Conservation (phyloP, 2,888 invertebrate species). For the Tiphia femorata region DNA sequence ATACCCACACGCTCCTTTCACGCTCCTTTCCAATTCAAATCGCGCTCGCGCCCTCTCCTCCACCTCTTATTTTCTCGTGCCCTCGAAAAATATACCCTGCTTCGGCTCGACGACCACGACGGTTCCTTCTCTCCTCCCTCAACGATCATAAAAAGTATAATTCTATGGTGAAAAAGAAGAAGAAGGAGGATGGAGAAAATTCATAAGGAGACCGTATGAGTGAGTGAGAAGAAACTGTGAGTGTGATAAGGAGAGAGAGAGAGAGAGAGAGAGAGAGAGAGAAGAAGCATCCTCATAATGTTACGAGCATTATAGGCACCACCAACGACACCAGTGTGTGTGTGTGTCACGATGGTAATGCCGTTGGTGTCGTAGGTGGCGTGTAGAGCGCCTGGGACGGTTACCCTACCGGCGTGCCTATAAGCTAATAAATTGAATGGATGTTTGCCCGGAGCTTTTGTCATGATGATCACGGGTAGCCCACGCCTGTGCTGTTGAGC, state of each 20-base stretch:
- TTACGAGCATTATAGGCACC: slow-evolving; percentile 53
- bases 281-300: slow-evolving; percentile 43
- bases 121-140: background rate
- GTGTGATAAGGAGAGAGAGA: slow-evolving; percentile 4
- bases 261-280: slow-evolving; percentile 1
- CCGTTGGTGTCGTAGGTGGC: slow-evolving; percentile 54
- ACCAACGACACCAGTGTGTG: slow-evolving; percentile 30
- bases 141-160: slow-evolving; percentile 40
- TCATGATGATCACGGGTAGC: slow-evolving; percentile 63
- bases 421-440: slow-evolving; percentile 66
- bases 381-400: slow-evolving; percentile 45
- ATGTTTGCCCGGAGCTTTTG: slow-evolving; percentile 63
- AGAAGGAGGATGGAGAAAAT: background rate
- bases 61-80: no score
- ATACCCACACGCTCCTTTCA: no score
- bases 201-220: slow-evolving; percentile 2
- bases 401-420: slow-evolving; percentile 51
- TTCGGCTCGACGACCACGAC: background rate
- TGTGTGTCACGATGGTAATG: background rate
- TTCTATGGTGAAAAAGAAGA: slow-evolving; percentile 31
- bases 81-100: no score
- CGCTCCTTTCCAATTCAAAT: no score
- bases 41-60: no score
- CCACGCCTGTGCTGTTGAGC: slow-evolving; percentile 51
- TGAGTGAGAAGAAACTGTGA: slow-evolving; percentile 1